These are phyloP conservation scores for Drosophila fuyamai DNA, from an alignment of 1,140 invertebrate species.

Conservation along the genomic window DNA sequence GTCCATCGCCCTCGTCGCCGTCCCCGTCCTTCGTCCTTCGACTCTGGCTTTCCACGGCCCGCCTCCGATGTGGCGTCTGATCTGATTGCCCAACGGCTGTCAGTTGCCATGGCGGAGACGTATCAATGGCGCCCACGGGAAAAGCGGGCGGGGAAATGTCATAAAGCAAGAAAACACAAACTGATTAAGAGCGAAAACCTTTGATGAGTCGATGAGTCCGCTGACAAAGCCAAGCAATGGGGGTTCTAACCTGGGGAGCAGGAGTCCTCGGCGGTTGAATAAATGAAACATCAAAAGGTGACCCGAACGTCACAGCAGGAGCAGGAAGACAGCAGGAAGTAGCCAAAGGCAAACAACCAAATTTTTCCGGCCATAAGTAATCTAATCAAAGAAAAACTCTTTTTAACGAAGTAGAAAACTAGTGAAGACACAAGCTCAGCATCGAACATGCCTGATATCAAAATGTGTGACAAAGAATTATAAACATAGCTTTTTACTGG, in stretches of 20 bases:
- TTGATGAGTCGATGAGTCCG: constrained; percentile 41
- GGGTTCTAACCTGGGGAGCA: neutral
- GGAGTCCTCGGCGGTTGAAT: constrained; percentile 12
- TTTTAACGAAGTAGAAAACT: neutral
- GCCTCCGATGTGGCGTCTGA: constrained; percentile 29
- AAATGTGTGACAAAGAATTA: neutral
- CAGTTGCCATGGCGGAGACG: constrained; percentile 39
- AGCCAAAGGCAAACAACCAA: too few relatives aligned
- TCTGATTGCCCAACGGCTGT: constrained; percentile 45
- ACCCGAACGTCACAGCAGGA: neutral
- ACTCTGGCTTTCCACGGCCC: constrained; percentile 7
- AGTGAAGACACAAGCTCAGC: neutral
- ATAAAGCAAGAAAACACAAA: constrained; percentile 49
- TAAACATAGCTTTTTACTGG: too few relatives aligned
- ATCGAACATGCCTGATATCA: neutral
- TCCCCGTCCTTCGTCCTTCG: neutral
- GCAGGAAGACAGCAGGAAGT: neutral
- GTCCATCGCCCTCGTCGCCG: neutral
- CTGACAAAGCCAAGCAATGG: constrained; percentile 18
- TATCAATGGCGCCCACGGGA: constrained; percentile 35
- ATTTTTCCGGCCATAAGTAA: neutral
- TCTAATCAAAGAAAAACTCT: neutral
- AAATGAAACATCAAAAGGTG: constrained; percentile 31
- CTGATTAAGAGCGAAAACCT: constrained; percentile 50
- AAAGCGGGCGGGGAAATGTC: constrained; percentile 28